These are phyloP conservation scores for Periophthalmodon schlosseri DNA, from an alignment of 2,113 vertebrate species.

Conservation along the genomic window DNA sequence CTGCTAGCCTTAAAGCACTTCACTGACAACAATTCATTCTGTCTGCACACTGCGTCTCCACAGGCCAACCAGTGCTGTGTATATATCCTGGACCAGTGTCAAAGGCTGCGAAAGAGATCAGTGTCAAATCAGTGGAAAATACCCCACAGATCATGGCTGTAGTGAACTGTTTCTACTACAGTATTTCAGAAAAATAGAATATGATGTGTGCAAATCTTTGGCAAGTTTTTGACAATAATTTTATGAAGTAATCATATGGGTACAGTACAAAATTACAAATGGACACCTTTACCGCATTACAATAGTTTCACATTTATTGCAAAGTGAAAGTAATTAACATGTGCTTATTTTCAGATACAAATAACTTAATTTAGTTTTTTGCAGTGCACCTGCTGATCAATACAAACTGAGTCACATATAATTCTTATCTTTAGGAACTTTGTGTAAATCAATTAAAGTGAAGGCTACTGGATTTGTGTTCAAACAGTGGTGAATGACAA, in stretches of 20 bases:
- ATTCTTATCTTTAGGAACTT: constrained; percentile 25
- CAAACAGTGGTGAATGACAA: constrained; percentile 46
- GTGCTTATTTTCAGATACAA: too few species aligned
- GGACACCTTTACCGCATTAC: neutral
- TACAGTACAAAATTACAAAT: neutral
- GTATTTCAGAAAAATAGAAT: neutral
- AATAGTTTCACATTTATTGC: too few species aligned
- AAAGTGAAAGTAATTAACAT: too few species aligned
- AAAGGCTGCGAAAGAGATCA: constrained; percentile 27
- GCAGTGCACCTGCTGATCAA: constrained; percentile 24
- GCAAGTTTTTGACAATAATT: neutral
- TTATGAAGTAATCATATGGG: neutral
- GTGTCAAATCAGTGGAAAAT: constrained; percentile 8
- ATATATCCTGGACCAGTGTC: constrained; percentile 43
- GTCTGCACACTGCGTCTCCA: constrained; percentile 39
- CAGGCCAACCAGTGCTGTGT: constrained; percentile 31
- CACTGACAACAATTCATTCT: constrained; percentile 45
- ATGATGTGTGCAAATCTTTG: neutral
- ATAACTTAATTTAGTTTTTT: neutral
- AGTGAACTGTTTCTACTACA: neutral
- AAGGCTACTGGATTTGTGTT: constrained; percentile 44
- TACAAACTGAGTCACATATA: constrained; percentile 33
- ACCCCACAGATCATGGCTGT: neutral
- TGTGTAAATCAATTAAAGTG: constrained; percentile 37
- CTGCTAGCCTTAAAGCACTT: constrained; percentile 41